phyloP scores from a whole-genome alignment of 2,113 vertebrate species.

The Takifugu flavidus region DNA sequence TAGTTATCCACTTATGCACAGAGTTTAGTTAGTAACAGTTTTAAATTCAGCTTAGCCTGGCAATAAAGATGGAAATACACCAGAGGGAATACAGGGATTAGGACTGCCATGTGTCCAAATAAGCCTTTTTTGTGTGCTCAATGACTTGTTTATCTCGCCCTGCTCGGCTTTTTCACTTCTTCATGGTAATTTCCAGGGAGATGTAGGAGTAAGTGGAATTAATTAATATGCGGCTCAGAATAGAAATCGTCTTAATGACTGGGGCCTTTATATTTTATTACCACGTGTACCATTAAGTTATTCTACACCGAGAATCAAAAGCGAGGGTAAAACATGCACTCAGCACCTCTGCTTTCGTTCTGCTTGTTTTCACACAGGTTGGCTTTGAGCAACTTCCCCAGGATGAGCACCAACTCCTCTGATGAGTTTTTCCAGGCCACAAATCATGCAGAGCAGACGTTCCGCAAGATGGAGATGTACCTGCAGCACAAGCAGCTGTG shows the following conservation, averaged over 20 bases:
- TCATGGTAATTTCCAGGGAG: conserved; percentile 2
- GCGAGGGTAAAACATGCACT: no score
- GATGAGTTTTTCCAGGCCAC: conserved; percentile 87
- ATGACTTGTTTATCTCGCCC: conserved; percentile 33
- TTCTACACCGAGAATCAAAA: no score
- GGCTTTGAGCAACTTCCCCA: conserved; percentile 73
- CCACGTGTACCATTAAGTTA: no score
- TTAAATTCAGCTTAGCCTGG: conserved; percentile 67
- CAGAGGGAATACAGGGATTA: conserved; percentile 32
- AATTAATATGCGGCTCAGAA: conserved; percentile 13
- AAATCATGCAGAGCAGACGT: conserved; percentile 91
- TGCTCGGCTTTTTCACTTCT: conserved; percentile 24
- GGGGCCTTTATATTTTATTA: no score
- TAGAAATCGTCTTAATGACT: conserved; percentile 4
- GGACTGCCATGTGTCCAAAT: conserved; percentile 41
- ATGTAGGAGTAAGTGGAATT: conserved; percentile 10
- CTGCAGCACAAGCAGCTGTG: conserved; percentile 95
- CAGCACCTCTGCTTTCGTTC: conserved; percentile 4
- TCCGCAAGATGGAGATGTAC: conserved; percentile 94
- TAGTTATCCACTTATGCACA: conserved; percentile 71
- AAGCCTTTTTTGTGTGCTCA: conserved; percentile 39
- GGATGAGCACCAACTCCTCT: conserved; percentile 80
- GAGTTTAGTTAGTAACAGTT: conserved; percentile 66
- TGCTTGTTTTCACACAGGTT: conserved; percentile 70
- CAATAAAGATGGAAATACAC: conserved; percentile 53